These are phyloP conservation scores for Protosalanx chinensis DNA, from an alignment of 2,797 vertebrate species.

Conservation along the genomic window DNA sequence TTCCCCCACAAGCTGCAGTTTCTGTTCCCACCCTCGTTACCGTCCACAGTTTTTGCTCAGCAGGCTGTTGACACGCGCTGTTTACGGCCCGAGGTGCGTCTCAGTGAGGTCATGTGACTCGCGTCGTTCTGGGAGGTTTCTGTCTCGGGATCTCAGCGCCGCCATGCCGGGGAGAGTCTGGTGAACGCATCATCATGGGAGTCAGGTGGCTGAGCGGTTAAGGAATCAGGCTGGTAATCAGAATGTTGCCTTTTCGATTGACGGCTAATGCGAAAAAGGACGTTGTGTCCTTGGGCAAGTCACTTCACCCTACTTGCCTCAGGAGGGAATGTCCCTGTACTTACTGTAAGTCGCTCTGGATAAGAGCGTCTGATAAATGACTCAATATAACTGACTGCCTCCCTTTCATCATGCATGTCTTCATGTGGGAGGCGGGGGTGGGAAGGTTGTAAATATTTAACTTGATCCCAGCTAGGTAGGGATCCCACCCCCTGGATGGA, in stretches of 20 bases:
- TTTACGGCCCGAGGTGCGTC: neutral
- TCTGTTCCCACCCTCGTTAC: neutral
- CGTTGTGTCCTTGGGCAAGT: too few species aligned
- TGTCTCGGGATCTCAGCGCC: neutral
- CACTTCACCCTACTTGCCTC: too few species aligned
- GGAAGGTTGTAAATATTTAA: slow-evolving; percentile 91
- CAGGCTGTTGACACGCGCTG: neutral
- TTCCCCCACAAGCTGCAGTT: neutral
- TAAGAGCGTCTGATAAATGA: too few species aligned
- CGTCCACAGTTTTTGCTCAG: neutral
- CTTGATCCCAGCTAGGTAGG: slow-evolving; percentile 84
- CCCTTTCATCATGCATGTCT: slow-evolving; percentile 78
- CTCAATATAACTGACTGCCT: too few species aligned
- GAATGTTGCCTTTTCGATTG: slow-evolving; percentile 59
- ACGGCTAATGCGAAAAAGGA: too few species aligned
- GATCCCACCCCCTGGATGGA: slow-evolving; percentile 90
- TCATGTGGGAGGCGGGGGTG: slow-evolving; percentile 62
- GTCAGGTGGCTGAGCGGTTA: slow-evolving; percentile 53
- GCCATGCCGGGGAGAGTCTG: neutral
- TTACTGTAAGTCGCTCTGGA: too few species aligned
- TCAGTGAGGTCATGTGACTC: neutral
- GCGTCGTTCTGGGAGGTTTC: neutral
- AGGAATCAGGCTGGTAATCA: slow-evolving; percentile 78
- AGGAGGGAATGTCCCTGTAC: too few species aligned
- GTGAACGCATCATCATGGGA: slow-evolving; percentile 57